Evolutionary conservation across 2,888 invertebrate species (phyloP).

Genomic region (Drosophila meridionalis): DNA sequence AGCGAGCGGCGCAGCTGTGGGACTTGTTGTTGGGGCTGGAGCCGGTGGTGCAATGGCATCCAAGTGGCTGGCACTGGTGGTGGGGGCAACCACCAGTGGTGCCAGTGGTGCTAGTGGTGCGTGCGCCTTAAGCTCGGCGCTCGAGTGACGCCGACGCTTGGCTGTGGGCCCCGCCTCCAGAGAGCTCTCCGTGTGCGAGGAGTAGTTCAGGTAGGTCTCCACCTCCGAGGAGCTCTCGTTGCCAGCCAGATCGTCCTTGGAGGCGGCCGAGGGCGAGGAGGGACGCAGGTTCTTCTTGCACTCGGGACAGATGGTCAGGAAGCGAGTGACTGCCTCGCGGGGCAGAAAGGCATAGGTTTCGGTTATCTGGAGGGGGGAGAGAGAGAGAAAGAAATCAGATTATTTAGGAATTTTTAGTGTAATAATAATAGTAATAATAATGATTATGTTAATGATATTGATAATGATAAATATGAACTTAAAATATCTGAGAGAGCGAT

Average conservation of each 20-base stretch:
- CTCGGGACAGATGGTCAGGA: conserved; percentile 96
- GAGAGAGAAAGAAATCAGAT: not conserved
- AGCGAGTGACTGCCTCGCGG: conserved; percentile 97
- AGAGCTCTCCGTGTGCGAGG: conserved; percentile 83
- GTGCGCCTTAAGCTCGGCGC: conserved; percentile 66
- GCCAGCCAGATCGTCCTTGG: conserved; percentile 78
- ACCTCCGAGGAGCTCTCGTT: conserved; percentile 85
- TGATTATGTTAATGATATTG: not conserved
- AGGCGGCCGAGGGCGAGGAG: conserved; percentile 79
- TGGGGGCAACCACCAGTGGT: not conserved
- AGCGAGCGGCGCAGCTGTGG: conserved; percentile 13
- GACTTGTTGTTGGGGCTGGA: conserved; percentile 25
- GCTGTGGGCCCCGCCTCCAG: conserved; percentile 77
- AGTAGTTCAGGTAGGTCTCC: conserved; percentile 80
- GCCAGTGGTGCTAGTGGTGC: conserved; percentile 32
- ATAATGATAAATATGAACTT: too few relatives aligned
- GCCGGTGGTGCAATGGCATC: conserved; percentile 22
- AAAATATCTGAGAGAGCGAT: too few relatives aligned
- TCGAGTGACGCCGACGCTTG: conserved; percentile 73
- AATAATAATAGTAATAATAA: not conserved
- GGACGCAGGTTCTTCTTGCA: conserved; percentile 87
- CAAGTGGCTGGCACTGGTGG: conserved; percentile 33
- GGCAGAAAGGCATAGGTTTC: conserved; percentile 98
- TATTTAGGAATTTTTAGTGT: not conserved
- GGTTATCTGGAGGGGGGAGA: conserved; percentile 89